Percentiles rank a stretch among this genome's conserved stretches.
phyloP scores from a whole-genome alignment of 2,113 vertebrate species.

The Cromileptes altivelis region DNA sequence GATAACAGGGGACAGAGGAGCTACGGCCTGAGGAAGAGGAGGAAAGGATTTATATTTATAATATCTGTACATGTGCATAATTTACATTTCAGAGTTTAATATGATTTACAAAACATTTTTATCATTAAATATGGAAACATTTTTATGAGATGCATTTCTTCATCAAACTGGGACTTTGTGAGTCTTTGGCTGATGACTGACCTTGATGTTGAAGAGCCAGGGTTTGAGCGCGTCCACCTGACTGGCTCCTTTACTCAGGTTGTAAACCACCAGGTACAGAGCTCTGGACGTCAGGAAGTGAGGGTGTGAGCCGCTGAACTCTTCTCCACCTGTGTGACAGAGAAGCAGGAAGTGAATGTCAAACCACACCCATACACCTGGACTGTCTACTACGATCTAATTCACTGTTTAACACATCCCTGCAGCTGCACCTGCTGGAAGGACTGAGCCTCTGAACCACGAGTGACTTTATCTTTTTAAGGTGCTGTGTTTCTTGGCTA shows the following conservation, averaged over 20 bases:
- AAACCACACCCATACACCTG: background rate
- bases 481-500: too few species aligned
- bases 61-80: too few species aligned
- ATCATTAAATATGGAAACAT: too few species aligned
- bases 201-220: conserved; percentile 99
- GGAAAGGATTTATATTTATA: background rate
- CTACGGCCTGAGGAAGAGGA: conserved; percentile 86
- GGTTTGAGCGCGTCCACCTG: conserved; percentile 95
- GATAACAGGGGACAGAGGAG: conserved; percentile 93
- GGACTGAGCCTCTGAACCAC: too few species aligned
- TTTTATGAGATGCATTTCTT: too few species aligned
- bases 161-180: background rate
- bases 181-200: conserved; percentile 56
- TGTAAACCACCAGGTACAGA: conserved; percentile 94
- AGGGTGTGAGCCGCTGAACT: conserved; percentile 91
- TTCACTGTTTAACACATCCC: too few species aligned
- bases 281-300: conserved; percentile 95
- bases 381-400: too few species aligned
- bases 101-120: background rate
- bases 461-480: too few species aligned
- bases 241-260: conserved; percentile 92
- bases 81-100: background rate
- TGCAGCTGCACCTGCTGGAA: too few species aligned
- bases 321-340: conserved; percentile 86
- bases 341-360: background rate